Percentiles rank a stretch among this genome's conserved stretches.
phyloP scores from a whole-genome alignment of 2,113 vertebrate species.

The Danio rerio region GRCz12tu NC_133189.1:28179001-28179500 shows the following conservation, averaged over 20 bases:
- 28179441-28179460: constrained; percentile 23
- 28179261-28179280: constrained; percentile 16
- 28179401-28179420: constrained; percentile 24
- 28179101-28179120: constrained; percentile 1
- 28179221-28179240: constrained; percentile 72
- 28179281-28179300: neutral
- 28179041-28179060: constrained; percentile 44
- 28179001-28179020: constrained; percentile 53
- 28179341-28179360: no score
- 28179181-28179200: constrained; percentile 68
- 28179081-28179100: neutral
- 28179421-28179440: constrained; percentile 39
- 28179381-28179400: neutral
- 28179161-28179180: constrained; percentile 68
- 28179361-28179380: neutral
- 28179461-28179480: constrained; percentile 49
- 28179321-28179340: neutral
- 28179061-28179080: constrained; percentile 30
- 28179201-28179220: constrained; percentile 73
- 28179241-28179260: constrained; percentile 48
- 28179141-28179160: constrained; percentile 68
- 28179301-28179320: neutral
- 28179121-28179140: constrained; percentile 48
- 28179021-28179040: constrained; percentile 58
- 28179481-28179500: constrained; percentile 51